phyloP scores from a whole-genome alignment of 2,888 invertebrate genomes.

The Tuberolachnus salignus region DNA sequence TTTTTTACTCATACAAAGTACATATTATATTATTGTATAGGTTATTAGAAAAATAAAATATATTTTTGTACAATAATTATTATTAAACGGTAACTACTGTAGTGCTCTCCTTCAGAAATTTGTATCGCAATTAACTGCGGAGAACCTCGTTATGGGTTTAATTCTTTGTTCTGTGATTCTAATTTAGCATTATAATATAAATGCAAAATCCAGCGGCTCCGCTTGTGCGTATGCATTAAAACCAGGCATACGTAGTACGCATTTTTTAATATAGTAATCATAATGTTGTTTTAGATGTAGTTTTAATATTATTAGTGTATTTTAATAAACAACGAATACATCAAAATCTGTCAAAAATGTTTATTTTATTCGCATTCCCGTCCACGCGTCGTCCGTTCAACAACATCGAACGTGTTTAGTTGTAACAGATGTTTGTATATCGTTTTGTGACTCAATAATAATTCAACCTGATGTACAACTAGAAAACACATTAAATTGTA shows the following conservation, averaged over 20 bases:
- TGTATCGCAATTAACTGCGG: not conserved
- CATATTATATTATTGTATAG: constrained; percentile 15
- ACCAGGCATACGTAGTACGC: not conserved
- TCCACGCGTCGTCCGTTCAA: too few relatives aligned
- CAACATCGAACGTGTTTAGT: too few relatives aligned
- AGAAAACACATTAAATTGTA: too few relatives aligned
- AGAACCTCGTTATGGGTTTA: not conserved
- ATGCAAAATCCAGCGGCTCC: not conserved
- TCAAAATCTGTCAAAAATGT: not conserved
- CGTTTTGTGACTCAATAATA: too few relatives aligned
- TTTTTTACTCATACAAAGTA: constrained; percentile 39
- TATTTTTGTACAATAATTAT: constrained; percentile 1
- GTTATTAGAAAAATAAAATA: constrained; percentile 27
- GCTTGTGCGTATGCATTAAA: not conserved
- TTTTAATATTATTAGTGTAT: constrained; percentile 19
- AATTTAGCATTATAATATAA: constrained; percentile 26
- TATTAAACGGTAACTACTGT: constrained; percentile 14
- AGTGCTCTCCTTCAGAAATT: constrained; percentile 19
- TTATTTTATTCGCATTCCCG: not conserved
- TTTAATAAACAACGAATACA: constrained; percentile 27
- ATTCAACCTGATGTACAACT: too few relatives aligned
- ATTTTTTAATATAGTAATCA: not conserved
- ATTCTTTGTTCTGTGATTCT: constrained; percentile 44
- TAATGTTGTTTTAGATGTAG: constrained; percentile 6
- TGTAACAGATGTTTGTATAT: too few relatives aligned